Evolutionary conservation across 2,888 invertebrate species (phyloP).

Genomic region (Amphimallon solstitiale): DNA sequence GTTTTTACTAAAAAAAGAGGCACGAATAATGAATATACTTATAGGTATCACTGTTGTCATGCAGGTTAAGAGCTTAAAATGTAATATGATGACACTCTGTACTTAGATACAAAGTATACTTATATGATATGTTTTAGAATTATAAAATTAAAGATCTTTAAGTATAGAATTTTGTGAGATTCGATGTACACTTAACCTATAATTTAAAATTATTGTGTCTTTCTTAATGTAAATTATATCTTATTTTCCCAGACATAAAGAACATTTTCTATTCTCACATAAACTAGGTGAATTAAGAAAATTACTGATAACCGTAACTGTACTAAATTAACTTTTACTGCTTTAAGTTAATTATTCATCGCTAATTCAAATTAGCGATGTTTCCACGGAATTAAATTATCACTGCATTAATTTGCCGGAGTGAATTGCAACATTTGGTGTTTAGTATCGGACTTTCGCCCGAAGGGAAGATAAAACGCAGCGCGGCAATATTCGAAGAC

Average conservation of each 20-base stretch:
- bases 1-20: too few relatives aligned
- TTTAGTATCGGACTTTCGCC: neutral
- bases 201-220: too few relatives aligned
- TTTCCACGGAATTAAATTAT: neutral
- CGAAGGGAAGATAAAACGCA: neutral
- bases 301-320: neutral
- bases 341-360: neutral
- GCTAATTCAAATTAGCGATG: slow-evolving; percentile 19
- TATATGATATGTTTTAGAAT: too few relatives aligned
- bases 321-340: slow-evolving; percentile 7
- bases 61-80: too few relatives aligned
- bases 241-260: too few relatives aligned
- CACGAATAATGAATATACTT: too few relatives aligned
- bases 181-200: too few relatives aligned
- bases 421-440: neutral
- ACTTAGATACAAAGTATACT: too few relatives aligned
- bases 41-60: too few relatives aligned
- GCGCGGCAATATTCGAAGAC: slow-evolving; percentile 5
- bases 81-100: too few relatives aligned
- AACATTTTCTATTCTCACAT: slow-evolving; percentile 11
- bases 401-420: neutral
- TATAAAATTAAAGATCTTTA: too few relatives aligned
- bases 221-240: neutral
- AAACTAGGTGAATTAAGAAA: slow-evolving; percentile 13
- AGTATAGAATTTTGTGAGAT: too few relatives aligned